A percentile compares a stretch with the other conserved stretches of the same genome.
Evolutionary conservation across 2,113 vertebrate species (phyloP).

Genomic region (Opisthocomus hoazin): DNA sequence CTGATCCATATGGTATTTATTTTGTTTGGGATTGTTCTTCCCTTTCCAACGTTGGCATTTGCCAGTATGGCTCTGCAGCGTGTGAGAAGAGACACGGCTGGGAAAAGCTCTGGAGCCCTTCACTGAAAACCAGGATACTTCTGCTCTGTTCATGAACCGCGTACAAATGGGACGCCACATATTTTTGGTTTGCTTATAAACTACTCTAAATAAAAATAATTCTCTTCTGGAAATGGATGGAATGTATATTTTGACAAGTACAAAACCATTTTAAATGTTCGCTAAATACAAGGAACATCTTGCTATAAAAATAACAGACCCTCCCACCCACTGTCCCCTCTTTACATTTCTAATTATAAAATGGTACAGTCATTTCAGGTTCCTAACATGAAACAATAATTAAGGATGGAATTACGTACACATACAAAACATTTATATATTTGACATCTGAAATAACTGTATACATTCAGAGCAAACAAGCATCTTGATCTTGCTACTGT

Average conservation of each 20-base stretch:
- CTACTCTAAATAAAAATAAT: conserved; percentile 56
- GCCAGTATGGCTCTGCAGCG: conserved; percentile 41
- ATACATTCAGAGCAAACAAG: conserved; percentile 64
- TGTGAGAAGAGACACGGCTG: not conserved
- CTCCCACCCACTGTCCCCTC: conserved; percentile 31
- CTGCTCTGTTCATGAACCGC: not conserved
- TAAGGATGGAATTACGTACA: conserved; percentile 44
- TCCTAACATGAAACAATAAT: conserved; percentile 52
- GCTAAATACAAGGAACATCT: conserved; percentile 67
- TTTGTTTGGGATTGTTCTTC: not conserved
- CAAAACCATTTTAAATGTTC: conserved; percentile 69
- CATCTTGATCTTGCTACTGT: conserved; percentile 33
- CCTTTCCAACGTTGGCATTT: conserved; percentile 11
- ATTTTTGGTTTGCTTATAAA: conserved; percentile 40
- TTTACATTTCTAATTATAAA: conserved; percentile 71
- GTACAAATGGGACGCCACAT: not conserved
- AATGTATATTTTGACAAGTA: conserved; percentile 75
- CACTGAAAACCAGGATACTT: not conserved
- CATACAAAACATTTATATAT: conserved; percentile 48
- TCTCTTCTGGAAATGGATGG: conserved; percentile 65
- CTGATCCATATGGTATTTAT: not conserved
- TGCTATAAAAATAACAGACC: conserved; percentile 73
- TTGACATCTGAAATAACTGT: conserved; percentile 53
- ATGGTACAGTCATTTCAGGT: conserved; percentile 57
- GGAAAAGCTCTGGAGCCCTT: not conserved